A percentile compares a stretch with the other conserved stretches of the same genome.
Evolutionary conservation across 1,140 invertebrate species (phyloP).

Genomic region (Colletes gigas): DNA sequence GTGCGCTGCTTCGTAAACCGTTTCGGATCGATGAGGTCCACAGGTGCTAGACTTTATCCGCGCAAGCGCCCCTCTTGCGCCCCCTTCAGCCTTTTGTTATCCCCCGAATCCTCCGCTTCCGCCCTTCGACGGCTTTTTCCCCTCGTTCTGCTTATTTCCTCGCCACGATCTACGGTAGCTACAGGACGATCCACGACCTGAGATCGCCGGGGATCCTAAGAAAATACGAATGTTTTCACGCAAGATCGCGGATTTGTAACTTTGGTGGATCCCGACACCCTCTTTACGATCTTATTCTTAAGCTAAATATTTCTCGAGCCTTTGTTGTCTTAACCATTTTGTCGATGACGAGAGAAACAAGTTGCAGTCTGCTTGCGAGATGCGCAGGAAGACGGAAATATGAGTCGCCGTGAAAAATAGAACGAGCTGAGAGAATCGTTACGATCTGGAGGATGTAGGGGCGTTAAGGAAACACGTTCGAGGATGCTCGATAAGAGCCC

Average conservation of each 20-base stretch:
- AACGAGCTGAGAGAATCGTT: not conserved
- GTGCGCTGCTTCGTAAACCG: constrained; percentile 52
- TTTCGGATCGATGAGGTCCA: constrained; percentile 65
- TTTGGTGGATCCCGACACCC: too few relatives aligned
- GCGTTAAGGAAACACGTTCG: not conserved
- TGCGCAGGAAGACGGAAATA: not conserved
- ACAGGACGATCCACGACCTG: not conserved
- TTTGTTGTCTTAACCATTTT: too few relatives aligned
- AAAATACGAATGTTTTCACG: too few relatives aligned
- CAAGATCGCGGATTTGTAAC: too few relatives aligned
- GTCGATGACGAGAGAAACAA: too few relatives aligned
- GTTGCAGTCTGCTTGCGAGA: constrained; percentile 1
- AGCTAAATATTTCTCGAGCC: too few relatives aligned
- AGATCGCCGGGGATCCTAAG: too few relatives aligned
- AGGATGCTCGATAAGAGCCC: not conserved
- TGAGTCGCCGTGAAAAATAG: not conserved
- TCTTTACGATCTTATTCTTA: too few relatives aligned
- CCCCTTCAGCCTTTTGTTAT: constrained; percentile 54
- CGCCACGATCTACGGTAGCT: not conserved
- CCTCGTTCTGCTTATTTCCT: constrained; percentile 23
- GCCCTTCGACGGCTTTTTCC: not conserved
- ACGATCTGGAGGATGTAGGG: not conserved
- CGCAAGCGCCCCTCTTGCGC: constrained; percentile 57
- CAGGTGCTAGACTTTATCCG: constrained; percentile 62
- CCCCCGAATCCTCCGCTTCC: constrained; percentile 14